Evolutionary conservation across 2,888 invertebrate species (phyloP).

Genomic region (Mythimna loreyi): DNA sequence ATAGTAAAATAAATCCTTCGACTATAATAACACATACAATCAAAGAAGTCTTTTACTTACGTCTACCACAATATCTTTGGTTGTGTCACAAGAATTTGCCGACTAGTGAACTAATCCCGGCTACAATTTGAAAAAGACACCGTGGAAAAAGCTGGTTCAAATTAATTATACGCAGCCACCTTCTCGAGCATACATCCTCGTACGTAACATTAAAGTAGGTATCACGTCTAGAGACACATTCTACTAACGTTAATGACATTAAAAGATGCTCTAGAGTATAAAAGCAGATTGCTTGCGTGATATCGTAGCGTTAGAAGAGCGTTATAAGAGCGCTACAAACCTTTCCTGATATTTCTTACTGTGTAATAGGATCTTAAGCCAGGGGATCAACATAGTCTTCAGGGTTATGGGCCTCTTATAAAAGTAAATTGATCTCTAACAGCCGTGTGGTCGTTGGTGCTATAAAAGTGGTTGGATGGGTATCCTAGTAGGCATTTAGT

Average conservation of each 20-base stretch:
- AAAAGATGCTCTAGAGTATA: slow-evolving; percentile 53
- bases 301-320: slow-evolving; percentile 43
- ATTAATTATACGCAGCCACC: neutral
- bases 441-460: slow-evolving; percentile 4
- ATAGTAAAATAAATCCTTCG: too few relatives aligned
- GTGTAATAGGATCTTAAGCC: slow-evolving; percentile 49
- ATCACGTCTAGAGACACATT: slow-evolving; percentile 52
- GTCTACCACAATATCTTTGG: too few relatives aligned
- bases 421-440: slow-evolving; percentile 28
- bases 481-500: slow-evolving; percentile 5
- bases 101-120: too few relatives aligned
- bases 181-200: slow-evolving; percentile 16
- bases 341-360: slow-evolving; percentile 41
- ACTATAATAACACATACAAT: too few relatives aligned
- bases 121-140: neutral
- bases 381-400: slow-evolving; percentile 29
- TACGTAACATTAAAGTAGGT: slow-evolving; percentile 52
- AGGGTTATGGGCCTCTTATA: slow-evolving; percentile 32
- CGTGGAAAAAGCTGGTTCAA: neutral
- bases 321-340: slow-evolving; percentile 38
- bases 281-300: slow-evolving; percentile 61
- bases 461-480: neutral
- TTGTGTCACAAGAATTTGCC: too few relatives aligned
- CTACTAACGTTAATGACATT: slow-evolving; percentile 51
- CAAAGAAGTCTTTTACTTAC: too few relatives aligned